Base-by-base conservation (phyloP, 2,797 vertebrate genomes). In the Moxostoma hubbsi region DNA sequence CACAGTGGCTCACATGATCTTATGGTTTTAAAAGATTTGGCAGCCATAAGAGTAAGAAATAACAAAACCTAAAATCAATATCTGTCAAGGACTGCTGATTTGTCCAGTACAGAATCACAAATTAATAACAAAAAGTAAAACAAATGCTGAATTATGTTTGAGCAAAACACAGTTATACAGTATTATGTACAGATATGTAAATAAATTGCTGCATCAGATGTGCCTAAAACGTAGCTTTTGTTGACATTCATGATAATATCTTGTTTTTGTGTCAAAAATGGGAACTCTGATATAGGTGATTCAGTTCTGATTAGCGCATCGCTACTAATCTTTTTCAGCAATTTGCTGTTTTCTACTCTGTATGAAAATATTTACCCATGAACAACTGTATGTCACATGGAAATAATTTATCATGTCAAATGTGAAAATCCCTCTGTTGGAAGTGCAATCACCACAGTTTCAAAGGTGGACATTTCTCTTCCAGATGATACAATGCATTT, bases 401-500 rank as follows among this genome's bases (percentile, higher is more conserved):
- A 57, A 65, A 65, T 65, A 55, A 9, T 75, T 12, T 10, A 24
- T 54, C 15, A 43, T 45, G 15, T 66, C 43, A 66, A 53, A 62
- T 12, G 24, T 6, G 59, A 6, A 13, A 62, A 24, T 51, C n/a
- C 36, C 10, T 51, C 11, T 11, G 10, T 46, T 16, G 43, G 1
- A 46, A 47, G 58, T 12, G 11, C 4, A 59, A 64, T 12, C n/a
- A 75, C 5, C 11, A 24, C 9, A 75, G 3, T 16, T 47, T 64
- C 10, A 24, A 55, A 47, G 45, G 73, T 18, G 43, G 57, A 69
- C 57, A 8, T 36, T 62, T 46, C 18, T 69, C 36, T 70, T 24
- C 51, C 57, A 55, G 75, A 13, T 57, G 49, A 63, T 50, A 15
- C 63, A 13, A 11, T 45, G 75, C 9, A 71, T 53, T 71, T 18